Conservation (phyloP, 1,140 invertebrate species). For the Alviniconcha marisindica region DNA sequence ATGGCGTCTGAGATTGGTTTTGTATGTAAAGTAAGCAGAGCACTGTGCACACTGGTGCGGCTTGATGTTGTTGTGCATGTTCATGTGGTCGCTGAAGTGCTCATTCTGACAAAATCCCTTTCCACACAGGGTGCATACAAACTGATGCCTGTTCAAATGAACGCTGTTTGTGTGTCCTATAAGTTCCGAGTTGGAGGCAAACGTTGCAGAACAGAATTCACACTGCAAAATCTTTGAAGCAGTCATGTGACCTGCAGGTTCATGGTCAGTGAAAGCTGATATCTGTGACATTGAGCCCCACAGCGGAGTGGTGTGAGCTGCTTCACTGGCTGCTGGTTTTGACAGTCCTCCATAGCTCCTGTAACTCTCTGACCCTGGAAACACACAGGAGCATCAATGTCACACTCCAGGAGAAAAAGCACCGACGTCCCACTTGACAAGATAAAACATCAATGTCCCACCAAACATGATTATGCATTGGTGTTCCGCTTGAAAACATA, state of each 20-base stretch:
- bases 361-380: conserved; percentile 8
- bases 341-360: background rate
- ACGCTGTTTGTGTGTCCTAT: background rate
- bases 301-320: background rate
- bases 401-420: background rate
- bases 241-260: background rate
- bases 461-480: background rate
- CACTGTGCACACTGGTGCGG: conserved; percentile 8
- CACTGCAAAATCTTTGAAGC: background rate
- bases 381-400: background rate
- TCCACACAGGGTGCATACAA: conserved; percentile 22
- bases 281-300: background rate
- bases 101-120: conserved; percentile 21
- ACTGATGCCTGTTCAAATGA: conserved; percentile 9
- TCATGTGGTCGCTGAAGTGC: conserved; percentile 32
- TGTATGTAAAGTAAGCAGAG: conserved; percentile 6
- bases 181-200: background rate
- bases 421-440: background rate
- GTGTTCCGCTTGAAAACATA: too few species aligned
- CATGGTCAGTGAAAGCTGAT: background rate
- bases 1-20: conserved; percentile 21
- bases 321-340: background rate
- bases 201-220: background rate
- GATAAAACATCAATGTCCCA: background rate
- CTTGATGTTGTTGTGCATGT: conserved; percentile 35